Conservation (phyloP, 2,113 vertebrate species). For the Hiodon tergisus region DNA sequence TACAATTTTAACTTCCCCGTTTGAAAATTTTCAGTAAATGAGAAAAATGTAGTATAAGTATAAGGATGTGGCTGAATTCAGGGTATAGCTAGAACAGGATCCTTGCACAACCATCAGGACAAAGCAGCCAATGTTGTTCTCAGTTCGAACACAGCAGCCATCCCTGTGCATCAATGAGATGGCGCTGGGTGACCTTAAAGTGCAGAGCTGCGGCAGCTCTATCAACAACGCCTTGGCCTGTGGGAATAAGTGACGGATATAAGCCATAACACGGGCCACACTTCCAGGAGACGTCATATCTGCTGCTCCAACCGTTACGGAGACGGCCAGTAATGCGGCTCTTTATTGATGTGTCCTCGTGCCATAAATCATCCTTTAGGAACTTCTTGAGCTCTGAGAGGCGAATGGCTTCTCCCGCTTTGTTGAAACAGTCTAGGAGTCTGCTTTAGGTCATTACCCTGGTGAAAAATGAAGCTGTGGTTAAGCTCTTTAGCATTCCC, state of each 20-base stretch:
- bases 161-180: not conserved
- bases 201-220: not conserved
- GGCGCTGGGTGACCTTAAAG: too few relatives aligned
- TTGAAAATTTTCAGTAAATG: too few relatives aligned
- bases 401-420: slow-evolving; percentile 10
- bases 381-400: slow-evolving; percentile 7
- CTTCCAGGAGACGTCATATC: not conserved
- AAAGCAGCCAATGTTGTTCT: too few relatives aligned
- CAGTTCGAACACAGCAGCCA: not conserved
- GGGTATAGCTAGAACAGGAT: too few relatives aligned
- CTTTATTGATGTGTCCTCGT: slow-evolving; percentile 18
- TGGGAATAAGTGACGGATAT: slow-evolving; percentile 5
- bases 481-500: not conserved
- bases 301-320: not conserved
- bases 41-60: too few relatives aligned
- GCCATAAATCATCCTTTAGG: slow-evolving; percentile 27
- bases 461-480: slow-evolving; percentile 6
- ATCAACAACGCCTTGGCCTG: not conserved
- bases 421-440: slow-evolving; percentile 11
- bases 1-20: too few relatives aligned
- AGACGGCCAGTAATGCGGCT: slow-evolving; percentile 5
- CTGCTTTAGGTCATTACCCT: slow-evolving; percentile 19
- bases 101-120: too few relatives aligned
- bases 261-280: not conserved
- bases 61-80: too few relatives aligned